These are phyloP conservation scores for Euclidia mi DNA, from an alignment of 2,888 invertebrate species.

Conservation along the genomic window DNA sequence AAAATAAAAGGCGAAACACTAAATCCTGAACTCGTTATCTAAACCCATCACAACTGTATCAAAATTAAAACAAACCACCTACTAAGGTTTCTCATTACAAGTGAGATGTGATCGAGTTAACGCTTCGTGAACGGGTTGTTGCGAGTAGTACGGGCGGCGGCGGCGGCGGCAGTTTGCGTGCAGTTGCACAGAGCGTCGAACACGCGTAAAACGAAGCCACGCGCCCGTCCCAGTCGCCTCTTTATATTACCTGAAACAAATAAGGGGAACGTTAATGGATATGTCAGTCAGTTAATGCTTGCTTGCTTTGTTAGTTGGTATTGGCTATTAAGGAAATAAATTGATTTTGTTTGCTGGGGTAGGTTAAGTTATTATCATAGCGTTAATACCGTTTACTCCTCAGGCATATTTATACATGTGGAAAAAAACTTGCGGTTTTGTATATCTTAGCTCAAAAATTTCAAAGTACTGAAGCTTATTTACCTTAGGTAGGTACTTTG, in stretches of 20 bases:
- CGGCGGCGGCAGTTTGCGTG: slow-evolving; percentile 89
- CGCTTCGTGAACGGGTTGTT: slow-evolving; percentile 84
- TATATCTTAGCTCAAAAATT: too few species aligned
- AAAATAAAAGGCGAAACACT: too few species aligned
- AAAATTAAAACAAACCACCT: slow-evolving; percentile 20
- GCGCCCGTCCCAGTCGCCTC: slow-evolving; percentile 90
- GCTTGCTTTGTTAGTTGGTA: slow-evolving; percentile 5
- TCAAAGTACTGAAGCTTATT: too few species aligned
- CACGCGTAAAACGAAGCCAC: slow-evolving; percentile 90
- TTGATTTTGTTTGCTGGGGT: too few species aligned
- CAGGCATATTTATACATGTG: too few species aligned
- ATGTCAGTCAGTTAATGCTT: slow-evolving; percentile 5
- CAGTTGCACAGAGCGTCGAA: slow-evolving; percentile 92
- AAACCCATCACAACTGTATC: slow-evolving; percentile 4
- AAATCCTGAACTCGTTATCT: slow-evolving; percentile 21
- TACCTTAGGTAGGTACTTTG: too few species aligned
- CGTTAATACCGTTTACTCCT: too few species aligned
- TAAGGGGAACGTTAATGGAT: slow-evolving; percentile 20
- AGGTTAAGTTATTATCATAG: too few species aligned
- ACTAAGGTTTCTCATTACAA: slow-evolving; percentile 34
- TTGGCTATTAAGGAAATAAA: too few species aligned
- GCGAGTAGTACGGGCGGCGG: slow-evolving; percentile 86
- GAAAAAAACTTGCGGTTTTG: too few species aligned
- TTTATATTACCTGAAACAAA: slow-evolving; percentile 87
- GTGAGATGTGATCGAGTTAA: slow-evolving; percentile 70